phyloP scores from a whole-genome alignment of 1,140 invertebrate genomes.

The Nylanderia fulva region DNA sequence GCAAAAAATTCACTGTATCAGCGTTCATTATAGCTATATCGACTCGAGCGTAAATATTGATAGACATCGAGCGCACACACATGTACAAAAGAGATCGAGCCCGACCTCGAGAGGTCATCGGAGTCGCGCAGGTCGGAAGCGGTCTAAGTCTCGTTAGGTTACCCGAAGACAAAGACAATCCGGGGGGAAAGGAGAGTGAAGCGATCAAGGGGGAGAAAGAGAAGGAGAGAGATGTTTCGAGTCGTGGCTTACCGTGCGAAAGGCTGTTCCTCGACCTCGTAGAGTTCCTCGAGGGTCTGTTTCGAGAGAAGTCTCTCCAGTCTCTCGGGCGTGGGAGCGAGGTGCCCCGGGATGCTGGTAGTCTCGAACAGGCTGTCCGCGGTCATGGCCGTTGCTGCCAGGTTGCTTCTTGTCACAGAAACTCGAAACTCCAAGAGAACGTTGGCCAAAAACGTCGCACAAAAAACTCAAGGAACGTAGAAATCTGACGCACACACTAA shows the following conservation, averaged over 20 bases:
- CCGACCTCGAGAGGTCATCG: constrained; percentile 60
- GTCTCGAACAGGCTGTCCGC: constrained; percentile 84
- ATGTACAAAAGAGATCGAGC: not conserved
- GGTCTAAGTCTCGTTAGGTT: constrained; percentile 56
- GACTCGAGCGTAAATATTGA: constrained; percentile 12
- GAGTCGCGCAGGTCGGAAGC: constrained; percentile 63
- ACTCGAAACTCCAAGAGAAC: not conserved
- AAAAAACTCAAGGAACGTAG: not conserved
- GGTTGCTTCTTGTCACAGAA: constrained; percentile 32
- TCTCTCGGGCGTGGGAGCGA: constrained; percentile 85
- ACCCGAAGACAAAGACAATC: constrained; percentile 57
- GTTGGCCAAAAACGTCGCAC: constrained; percentile 22
- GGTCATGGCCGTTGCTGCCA: constrained; percentile 77
- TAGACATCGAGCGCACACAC: constrained; percentile 14
- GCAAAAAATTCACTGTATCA: constrained; percentile 16
- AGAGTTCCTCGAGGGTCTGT: constrained; percentile 85
- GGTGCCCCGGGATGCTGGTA: constrained; percentile 85
- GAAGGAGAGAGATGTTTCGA: constrained; percentile 12
- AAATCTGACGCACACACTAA: constrained; percentile 39
- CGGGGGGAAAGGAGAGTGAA: constrained; percentile 1
- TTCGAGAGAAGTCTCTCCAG: constrained; percentile 85
- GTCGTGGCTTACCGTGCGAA: constrained; percentile 84
- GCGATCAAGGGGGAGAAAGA: not conserved
- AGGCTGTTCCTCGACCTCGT: constrained; percentile 86
- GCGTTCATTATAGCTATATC: constrained; percentile 15